Evolutionary conservation across 2,888 invertebrate species (phyloP), one percentile per base, ranked within the genome.

Genomic region (Dermolepida albohirtum): DNA sequence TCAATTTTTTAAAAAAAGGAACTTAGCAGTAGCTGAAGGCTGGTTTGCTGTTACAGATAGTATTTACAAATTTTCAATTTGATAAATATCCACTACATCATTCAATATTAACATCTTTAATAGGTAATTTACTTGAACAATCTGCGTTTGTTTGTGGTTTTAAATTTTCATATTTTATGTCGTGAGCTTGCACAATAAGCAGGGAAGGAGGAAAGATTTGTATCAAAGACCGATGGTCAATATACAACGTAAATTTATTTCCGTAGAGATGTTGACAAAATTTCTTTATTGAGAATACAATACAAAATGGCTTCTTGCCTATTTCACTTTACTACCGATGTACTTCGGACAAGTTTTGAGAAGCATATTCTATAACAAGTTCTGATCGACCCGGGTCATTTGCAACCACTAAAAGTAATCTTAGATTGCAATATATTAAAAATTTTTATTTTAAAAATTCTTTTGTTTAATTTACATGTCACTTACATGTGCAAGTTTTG

Each of bases 351-450:
- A 76, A 74, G 47, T 73, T 80, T 75, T 72, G 73, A 4, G 79
- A 82, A 5, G 81, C 80, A 74, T 76, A 82, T 11, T 77, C 74
- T 44, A 83, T 78, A 2, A 80, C 81, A 50, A 77, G 71, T 68
- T 83, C 81, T 12, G 71, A 67, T n/a, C 79, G 79, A 71, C 82
- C 77, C 27, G 69, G 68, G 54, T 72, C 22, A 22, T 4, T 22
- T 22, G 22, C 22, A 22, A 22, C 22, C 22, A 22, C 22, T 22
- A 22, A 22, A 22, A 4, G 22, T 4, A 22, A 22, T 22, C 4
- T 22, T 22, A 4, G 22, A 22, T 22, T 22, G 4, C 4, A 22
- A 22, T 22, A 4, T 22, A 22, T 4, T 22, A 22, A 22, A 22
- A 22, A 22, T 22, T 22, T 4, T 22, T 22, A 22, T 4, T 22